Base-by-base conservation (phyloP, 2,113 vertebrate species). In the Takifugu bimaculatus region DNA sequence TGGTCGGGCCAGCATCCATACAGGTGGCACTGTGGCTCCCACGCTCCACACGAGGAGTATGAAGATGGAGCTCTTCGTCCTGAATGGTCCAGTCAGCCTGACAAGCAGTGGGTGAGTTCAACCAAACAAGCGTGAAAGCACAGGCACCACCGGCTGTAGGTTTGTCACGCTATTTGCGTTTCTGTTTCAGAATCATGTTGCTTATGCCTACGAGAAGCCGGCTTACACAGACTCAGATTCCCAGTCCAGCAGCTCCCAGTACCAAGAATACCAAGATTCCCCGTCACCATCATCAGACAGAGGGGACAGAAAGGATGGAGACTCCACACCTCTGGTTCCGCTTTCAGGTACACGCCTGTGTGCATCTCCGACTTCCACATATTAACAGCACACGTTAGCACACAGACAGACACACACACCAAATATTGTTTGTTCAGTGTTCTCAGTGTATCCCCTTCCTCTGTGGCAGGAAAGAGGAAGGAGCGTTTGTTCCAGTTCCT, bases 401-500 rank as follows among this genome's bases (percentile, higher is more conserved):
- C 44, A 55, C 6, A 5, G 1, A 39, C 39, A 2, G 13, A 39
- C 32, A 25, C 15, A 29, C 1, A 2, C 48, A 14, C 14, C 4
- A 14, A 12, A 13, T 48, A 14, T n/a, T 48, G 45, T 47, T 47
- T 47, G 4, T 47, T 3, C 9, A 48, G 13, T 48, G 45, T 48
- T 14, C n/a, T 4, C n/a, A 67, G 54, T 59, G 60, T 32, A 63
- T 59, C 53, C 12, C 35, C 43, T 66, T 81, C 50, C 53, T 49
- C 25, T 50, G 56, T 32, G 1, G 26, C 79, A 92, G 92, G 91
- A 71, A 91, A 90, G 80, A 85, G 88, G 77, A 93, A 92, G 74
- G 91, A 92, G 72, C 88, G 92, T 0, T 74, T 93, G 54, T 93
- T 92, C 80, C 91, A 93, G 81, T 93, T 93, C 74, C 84, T 93